Evolutionary conservation across 2,888 invertebrate genomes (phyloP).

Genomic region (Lasioglossum zephyrum): DNA sequence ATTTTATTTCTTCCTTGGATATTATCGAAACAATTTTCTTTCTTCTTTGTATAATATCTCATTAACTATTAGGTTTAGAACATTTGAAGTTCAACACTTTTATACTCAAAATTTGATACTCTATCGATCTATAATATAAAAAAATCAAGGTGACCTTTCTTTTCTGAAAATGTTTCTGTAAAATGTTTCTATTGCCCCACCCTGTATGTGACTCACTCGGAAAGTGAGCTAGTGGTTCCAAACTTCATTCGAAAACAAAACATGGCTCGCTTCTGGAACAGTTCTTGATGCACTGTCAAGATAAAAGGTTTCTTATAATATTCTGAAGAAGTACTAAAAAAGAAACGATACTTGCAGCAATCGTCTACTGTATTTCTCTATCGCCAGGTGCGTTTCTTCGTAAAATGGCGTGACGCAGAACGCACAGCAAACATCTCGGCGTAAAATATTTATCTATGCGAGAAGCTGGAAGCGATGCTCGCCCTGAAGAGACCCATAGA

Average conservation of each 20-base stretch:
- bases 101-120: too few species aligned
- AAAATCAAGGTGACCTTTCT: too few species aligned
- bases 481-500: not conserved
- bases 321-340: not conserved
- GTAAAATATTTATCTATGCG: slow-evolving; percentile 11
- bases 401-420: not conserved
- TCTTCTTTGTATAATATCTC: too few species aligned
- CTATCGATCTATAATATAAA: too few species aligned
- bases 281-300: not conserved
- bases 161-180: too few species aligned
- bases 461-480: not conserved
- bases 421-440: not conserved
- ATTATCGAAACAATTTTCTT: too few species aligned
- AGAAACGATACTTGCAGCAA: not conserved
- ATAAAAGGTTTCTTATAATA: not conserved
- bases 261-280: not conserved
- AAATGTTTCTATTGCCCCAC: too few species aligned
- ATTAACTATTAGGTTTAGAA: too few species aligned
- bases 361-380: not conserved
- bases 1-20: too few species aligned
- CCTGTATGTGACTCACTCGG: not conserved
- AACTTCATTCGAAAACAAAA: not conserved
- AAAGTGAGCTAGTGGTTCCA: not conserved
- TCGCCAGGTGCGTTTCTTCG: not conserved
- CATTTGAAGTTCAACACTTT: too few species aligned